Evolutionary conservation across 1,140 invertebrate species (phyloP).

Genomic region (Drosophila sp.): DNA sequence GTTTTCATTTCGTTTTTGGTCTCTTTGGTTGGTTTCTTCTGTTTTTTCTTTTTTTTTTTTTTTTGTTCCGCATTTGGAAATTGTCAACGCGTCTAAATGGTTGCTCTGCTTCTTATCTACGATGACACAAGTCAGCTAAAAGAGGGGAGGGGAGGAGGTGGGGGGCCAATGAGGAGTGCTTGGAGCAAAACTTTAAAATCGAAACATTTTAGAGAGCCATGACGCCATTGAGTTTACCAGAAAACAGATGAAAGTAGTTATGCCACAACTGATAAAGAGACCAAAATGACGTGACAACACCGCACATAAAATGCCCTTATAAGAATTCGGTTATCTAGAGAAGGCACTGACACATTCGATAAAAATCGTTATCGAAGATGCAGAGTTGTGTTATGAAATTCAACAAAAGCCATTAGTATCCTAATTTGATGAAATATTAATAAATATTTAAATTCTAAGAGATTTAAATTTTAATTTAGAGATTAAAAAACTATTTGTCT

Average conservation of each 20-base stretch:
- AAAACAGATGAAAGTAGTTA: constrained; percentile 10
- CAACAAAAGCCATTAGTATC: too few species aligned
- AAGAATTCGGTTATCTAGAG: too few species aligned
- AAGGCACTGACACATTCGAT: too few species aligned
- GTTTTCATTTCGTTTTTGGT: constrained; percentile 28
- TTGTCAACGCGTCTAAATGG: constrained; percentile 15
- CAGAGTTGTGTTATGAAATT: too few species aligned
- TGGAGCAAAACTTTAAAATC: constrained; percentile 13
- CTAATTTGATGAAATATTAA: too few species aligned
- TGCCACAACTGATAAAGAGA: not conserved
- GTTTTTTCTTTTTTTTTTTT: constrained; percentile 11
- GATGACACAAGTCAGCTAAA: constrained; percentile 3
- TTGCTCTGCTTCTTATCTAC: constrained; percentile 8
- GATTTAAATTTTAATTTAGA: too few species aligned
- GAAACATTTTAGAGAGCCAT: constrained; percentile 1
- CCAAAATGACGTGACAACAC: not conserved
- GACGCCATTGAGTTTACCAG: constrained; percentile 4
- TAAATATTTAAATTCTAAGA: too few species aligned
- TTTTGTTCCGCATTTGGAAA: constrained; percentile 3
- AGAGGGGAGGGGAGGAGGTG: not conserved
- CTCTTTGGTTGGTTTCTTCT: not conserved
- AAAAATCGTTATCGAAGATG: too few species aligned
- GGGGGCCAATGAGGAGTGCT: not conserved
- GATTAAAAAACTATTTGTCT: too few species aligned
- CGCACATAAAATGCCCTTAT: not conserved